Base-by-base conservation (phyloP, 2,113 vertebrate species). In the Hiodon tergisus region DNA sequence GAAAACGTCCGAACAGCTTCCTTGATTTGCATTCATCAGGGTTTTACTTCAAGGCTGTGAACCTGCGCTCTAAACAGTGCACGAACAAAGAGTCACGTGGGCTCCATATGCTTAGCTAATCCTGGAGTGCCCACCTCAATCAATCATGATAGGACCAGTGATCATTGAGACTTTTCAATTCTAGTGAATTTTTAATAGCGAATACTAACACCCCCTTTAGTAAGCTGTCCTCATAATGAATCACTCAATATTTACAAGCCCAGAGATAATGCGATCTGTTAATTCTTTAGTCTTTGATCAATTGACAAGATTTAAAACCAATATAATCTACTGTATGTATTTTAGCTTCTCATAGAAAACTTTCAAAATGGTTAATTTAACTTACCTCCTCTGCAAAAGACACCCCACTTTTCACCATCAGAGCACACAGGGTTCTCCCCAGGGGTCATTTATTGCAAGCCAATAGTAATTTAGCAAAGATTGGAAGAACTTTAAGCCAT, bases 371-470 rank as follows among this genome's bases (percentile, higher is more conserved):
- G 31, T 67, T 54, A 3, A 7, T 51, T 60, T 65, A 65, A 51
- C 60, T 52, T 51, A n/a, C 46, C 13, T 59, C n/a, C n/a, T 14
- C 17, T 72, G 73, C 52, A 50, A 74, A 5, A 72, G 3, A 4
- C 47, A 72, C 54, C 62, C 16, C 16, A 53, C 57, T 62, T 47
- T 17, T 71, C 6, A 31, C 61, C n/a, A 61, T 62, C 58, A 70
- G 16, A 61, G 72, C 31, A 59, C 7, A 65, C 13, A 57, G 61
- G 31, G 50, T 69, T 69, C 54, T 60, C 16, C 50, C 7, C 11
- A 16, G 8, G 4, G 50, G 46, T 13, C 3, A 48, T 16, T 6
- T 46, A 5, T 46, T 50, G 10, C 13, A 17, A 69, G 48, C 48
- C 10, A 52, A 5, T 16, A 14, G 13, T 10, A 11, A 51, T 6